phyloP scores from a whole-genome alignment of 2,113 vertebrate genomes.

The Oxygymnocypris stewartii region DNA sequence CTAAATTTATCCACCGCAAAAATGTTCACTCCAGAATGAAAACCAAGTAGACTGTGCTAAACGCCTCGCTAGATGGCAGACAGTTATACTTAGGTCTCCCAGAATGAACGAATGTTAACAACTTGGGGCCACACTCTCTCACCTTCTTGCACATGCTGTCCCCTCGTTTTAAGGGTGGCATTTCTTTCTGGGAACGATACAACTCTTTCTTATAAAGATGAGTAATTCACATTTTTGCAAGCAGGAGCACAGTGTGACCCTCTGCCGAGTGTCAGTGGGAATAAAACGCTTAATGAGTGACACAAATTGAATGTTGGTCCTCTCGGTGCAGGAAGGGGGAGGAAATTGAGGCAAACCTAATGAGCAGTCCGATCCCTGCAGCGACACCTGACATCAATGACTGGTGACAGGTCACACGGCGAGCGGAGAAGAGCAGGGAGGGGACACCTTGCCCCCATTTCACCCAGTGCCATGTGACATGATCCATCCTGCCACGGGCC shows the following conservation, averaged over 20 bases:
- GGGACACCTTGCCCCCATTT: slow-evolving; percentile 24
- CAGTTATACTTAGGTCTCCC: slow-evolving; percentile 36
- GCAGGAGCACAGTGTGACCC: slow-evolving; percentile 23
- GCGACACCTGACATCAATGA: slow-evolving; percentile 54
- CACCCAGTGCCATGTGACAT: slow-evolving; percentile 41
- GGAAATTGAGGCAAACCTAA: slow-evolving; percentile 55
- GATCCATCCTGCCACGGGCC: slow-evolving; percentile 53
- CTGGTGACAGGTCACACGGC: slow-evolving; percentile 51
- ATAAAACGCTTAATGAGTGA: slow-evolving; percentile 56
- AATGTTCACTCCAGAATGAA: slow-evolving; percentile 18
- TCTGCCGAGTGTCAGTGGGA: slow-evolving; percentile 50
- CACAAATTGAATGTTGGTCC: slow-evolving; percentile 61
- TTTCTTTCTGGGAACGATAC: slow-evolving; percentile 12
- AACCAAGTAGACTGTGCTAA: slow-evolving; percentile 36
- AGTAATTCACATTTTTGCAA: slow-evolving; percentile 47
- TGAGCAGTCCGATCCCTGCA: slow-evolving; percentile 54
- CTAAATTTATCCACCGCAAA: slow-evolving; percentile 36
- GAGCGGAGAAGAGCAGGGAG: slow-evolving; percentile 35
- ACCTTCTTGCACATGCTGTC: not conserved
- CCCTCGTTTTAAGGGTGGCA: slow-evolving; percentile 1
- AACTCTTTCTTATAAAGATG: slow-evolving; percentile 9
- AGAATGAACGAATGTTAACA: slow-evolving; percentile 37
- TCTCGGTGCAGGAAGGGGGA: slow-evolving; percentile 42
- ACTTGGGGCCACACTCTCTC: not conserved
- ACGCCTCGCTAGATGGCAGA: slow-evolving; percentile 33